Base-by-base conservation (phyloP, 2,888 invertebrate genomes). In the Myathropa florea region DNA sequence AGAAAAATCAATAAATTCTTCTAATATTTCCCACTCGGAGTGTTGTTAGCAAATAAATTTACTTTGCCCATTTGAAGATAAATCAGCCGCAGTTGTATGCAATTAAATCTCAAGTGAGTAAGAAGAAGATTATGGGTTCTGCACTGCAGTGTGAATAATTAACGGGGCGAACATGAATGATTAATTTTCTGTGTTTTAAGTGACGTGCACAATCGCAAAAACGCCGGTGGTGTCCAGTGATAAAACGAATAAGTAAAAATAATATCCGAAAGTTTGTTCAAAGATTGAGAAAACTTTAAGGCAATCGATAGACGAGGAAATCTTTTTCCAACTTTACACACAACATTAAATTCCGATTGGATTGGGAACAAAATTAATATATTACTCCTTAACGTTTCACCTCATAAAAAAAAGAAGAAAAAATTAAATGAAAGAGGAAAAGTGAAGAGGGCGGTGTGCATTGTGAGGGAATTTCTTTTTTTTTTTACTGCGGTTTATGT, bases 41-140 rank as follows among this genome's bases (percentile, higher is more conserved):
- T 71, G 68, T 78, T 75, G 68, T 55, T 65, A 61, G 61, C 7
- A 73, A 65, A 60, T 64, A 65, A 65, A 67, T 65, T 46, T 63
- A 30, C 57, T 57, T 59, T 63, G 18, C 2, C 21, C 46, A 1
- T 10, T 30, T 57, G 26, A 39, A 18, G 63, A 39, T 26, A 64
- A 73, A n/a, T 21, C 61, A 63, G 68, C 28, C 24, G 9, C 12
- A 73, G 60, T 70, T 81, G 61, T 68, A 78, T 71, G 81, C 72
- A 72, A 81, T 81, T 81, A 33, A 77, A 67, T 67, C 84, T 76
- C 81, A 85, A 85, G 85, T 85, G 85, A 85, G 85, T 85, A 85
- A 70, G 6, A 73, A 36, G 53, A 65, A 39, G 33, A 72, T 26
- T 67, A 79, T 81, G 73, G 65, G 81, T 61, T 77, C 67, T 61